These are phyloP conservation scores for Drosophila bifasciata DNA, from an alignment of 1,140 invertebrate genomes.

Conservation along the genomic window DNA sequence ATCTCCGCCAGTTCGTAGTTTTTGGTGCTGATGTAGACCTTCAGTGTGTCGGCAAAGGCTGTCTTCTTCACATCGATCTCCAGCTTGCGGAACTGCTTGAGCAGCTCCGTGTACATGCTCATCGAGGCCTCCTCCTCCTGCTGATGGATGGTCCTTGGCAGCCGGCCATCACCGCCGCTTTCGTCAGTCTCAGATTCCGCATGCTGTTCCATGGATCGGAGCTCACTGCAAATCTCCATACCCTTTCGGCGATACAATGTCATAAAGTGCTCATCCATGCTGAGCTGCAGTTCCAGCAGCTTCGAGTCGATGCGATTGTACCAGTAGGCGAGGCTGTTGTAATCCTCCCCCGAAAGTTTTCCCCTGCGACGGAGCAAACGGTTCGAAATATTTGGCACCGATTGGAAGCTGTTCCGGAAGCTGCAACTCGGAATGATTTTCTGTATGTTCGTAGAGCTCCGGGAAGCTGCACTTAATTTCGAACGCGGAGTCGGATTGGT, in stretches of 20 bases:
- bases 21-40: slow-evolving; percentile 60
- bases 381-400: slow-evolving; percentile 2
- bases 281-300: slow-evolving; percentile 39
- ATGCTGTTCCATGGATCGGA: slow-evolving; percentile 27
- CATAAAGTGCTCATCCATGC: slow-evolving; percentile 54
- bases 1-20: slow-evolving; percentile 55
- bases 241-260: slow-evolving; percentile 44
- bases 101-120: slow-evolving; percentile 16
- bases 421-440: background rate
- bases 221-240: slow-evolving; percentile 33
- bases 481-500: background rate
- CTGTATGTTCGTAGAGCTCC: background rate
- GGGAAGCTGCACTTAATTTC: background rate
- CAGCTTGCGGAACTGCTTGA: slow-evolving; percentile 45
- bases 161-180: slow-evolving; percentile 40
- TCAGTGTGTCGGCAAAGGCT: slow-evolving; percentile 29
- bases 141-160: background rate
- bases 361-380: background rate
- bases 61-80: slow-evolving; percentile 46
- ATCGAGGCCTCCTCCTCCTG: background rate
- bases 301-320: slow-evolving; percentile 62
- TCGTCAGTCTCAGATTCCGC: slow-evolving; percentile 11
- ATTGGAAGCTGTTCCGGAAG: background rate
- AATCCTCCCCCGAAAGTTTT: slow-evolving; percentile 44
- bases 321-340: slow-evolving; percentile 52